Evolutionary conservation across 2,888 invertebrate species (phyloP), one percentile per base, ranked within the genome.

Genomic region (Agrenia bidenticulata): DNA sequence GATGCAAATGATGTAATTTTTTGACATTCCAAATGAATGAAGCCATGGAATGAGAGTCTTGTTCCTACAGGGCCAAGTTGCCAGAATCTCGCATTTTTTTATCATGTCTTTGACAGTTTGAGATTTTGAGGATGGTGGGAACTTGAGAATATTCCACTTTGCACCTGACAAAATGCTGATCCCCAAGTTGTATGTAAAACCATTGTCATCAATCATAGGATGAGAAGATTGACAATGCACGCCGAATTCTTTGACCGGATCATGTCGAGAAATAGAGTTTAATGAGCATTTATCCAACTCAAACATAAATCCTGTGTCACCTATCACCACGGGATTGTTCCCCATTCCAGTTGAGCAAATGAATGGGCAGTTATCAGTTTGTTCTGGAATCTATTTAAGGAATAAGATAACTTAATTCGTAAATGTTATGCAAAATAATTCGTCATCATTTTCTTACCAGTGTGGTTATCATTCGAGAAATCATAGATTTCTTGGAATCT

Each of bases 401-500:
- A 17, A n/a, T 49, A n/a, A 49, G 17, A 11, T 49, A 39, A 39
- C 7, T 11, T 39, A 15, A 7, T 15, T 15, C 7, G 15, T 39
- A 39, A 39, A 39, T 39, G 39, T 39, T 15, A 15, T 39, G 39
- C 7, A 39, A 7, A 11, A 39, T 39, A 39, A 15, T 39, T 11
- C n/a, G n/a, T n/a, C n/a, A n/a, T n/a, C n/a, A n/a, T n/a, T 45
- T 32, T 59, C 72, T 60, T 69, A 74, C 74, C 67, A 74, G 41
- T 21, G 66, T 62, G 11, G 73, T 77, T 17, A 79, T 69, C 56
- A 79, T 73, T 61, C 77, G 74, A 42, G 80, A 77, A 73, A 83
- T 81, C 24, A 83, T 77, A 63, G 78, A 80, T 76, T 82, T 82
- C 74, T 81, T 81, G 0, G 83, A 82, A 75, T 84, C 84, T 0